These are phyloP conservation scores for Crocodylus rhombifer DNA, from an alignment of 2,797 vertebrate genomes.

Conservation along the genomic window DNA sequence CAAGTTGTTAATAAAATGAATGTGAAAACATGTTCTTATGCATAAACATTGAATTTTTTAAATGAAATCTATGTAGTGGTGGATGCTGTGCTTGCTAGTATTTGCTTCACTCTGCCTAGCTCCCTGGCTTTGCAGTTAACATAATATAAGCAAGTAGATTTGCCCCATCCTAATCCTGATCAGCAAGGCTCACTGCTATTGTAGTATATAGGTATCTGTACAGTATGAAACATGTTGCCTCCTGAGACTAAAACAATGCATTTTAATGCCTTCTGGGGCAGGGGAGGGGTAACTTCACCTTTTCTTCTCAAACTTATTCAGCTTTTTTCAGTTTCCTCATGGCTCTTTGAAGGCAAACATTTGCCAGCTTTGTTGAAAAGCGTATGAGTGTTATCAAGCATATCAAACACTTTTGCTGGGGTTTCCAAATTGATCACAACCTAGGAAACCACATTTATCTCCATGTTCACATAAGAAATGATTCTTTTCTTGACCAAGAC, in stretches of 20 bases:
- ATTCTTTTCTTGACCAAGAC: neutral
- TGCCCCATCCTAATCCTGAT: neutral
- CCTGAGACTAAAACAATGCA: rapidly evolving
- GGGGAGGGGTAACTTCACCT: neutral
- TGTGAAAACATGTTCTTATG: neutral
- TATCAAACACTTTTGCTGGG: neutral
- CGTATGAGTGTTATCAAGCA: neutral
- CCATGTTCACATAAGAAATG: rapidly evolving
- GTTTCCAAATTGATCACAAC: too few species aligned
- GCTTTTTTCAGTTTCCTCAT: rapidly evolving
- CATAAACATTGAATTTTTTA: neutral
- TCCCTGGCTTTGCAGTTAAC: rapidly evolving
- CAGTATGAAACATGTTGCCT: rapidly evolving
- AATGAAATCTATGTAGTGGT: neutral
- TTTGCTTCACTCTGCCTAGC: neutral
- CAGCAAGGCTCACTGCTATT: neutral
- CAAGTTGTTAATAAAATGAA: constrained; percentile 39
- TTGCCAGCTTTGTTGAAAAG: neutral
- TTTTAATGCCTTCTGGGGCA: neutral
- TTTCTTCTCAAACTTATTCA: neutral
- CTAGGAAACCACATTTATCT: neutral
- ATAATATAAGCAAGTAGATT: neutral
- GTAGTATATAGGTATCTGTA: neutral
- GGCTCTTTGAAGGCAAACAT: neutral
- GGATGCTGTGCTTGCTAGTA: neutral